Evolutionary conservation across 2,888 invertebrate genomes (phyloP), one percentile per base, ranked within the genome.

Genomic region (Meandrusa payeni): DNA sequence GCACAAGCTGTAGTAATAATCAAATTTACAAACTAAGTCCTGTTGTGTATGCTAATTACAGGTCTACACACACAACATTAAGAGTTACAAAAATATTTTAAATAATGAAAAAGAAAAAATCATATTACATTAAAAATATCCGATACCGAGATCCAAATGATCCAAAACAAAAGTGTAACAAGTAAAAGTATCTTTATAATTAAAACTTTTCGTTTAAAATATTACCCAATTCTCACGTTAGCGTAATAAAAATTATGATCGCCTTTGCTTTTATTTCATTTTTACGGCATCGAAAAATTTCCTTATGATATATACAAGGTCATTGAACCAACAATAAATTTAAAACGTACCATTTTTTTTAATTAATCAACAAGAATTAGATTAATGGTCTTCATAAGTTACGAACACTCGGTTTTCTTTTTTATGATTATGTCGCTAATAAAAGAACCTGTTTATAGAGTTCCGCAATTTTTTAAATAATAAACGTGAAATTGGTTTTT

Each of bases 341-440:
- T 11, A 29, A 22, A 17, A 10, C 6, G 9, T 7, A 33, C 2
- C 2, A 33, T 5, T 12, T 31, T 40, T 15, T 27, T 26, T 27
- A 22, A 23, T 20, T 22, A 29, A 29, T 31, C 29, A 24, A 5
- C n/a, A 32, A 24, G 31, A 29, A 31, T 32, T 40, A 26, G 26
- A 41, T 41, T 41, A 26, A 26, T 41, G 20, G 24, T 6, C 7
- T 19, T 19, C 19, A 26, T 41, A 7, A 33, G 20, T 33, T 31
- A 40, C 23, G 17, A 20, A 31, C 39, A 39, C n/a, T 29, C 24
- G 39, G n/a, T 40, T 40, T 38, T 28, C 13, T 11, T 19, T 28
- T 28, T 5, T n/a, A n/a, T 27, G 6, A 20, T 19, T 6, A 12
- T 27, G 12, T 37, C 10, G 19, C 37, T 6, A 9, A 12, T 7